Conservation (phyloP, 2,113 vertebrate species). For the Falcunculus frontatus region DNA sequence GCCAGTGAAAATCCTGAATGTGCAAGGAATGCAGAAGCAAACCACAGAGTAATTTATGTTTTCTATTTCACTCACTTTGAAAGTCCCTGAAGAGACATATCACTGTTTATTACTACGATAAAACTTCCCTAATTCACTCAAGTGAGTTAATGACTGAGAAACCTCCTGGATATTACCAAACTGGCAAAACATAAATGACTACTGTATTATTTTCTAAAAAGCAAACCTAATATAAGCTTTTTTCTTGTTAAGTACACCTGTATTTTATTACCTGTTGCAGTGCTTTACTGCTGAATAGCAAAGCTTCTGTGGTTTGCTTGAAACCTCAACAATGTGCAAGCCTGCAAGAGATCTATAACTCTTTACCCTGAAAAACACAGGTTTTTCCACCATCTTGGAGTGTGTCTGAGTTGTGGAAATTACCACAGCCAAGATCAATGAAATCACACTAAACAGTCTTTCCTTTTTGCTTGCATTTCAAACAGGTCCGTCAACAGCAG, state of each 20-base stretch:
- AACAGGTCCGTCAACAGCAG: not conserved
- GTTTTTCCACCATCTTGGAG: not conserved
- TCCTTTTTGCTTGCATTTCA: not conserved
- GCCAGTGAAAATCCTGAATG: not conserved
- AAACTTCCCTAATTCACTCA: slow-evolving; percentile 47
- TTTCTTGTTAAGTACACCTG: not conserved
- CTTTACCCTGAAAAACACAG: not conserved
- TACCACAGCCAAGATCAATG: not conserved
- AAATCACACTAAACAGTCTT: not conserved
- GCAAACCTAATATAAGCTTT: not conserved
- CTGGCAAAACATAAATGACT: not conserved
- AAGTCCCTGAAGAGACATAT: slow-evolving; percentile 35
- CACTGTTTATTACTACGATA: slow-evolving; percentile 39
- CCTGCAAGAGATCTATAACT: not conserved
- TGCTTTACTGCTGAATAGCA: not conserved
- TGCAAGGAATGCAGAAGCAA: slow-evolving; percentile 9
- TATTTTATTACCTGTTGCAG: not conserved
- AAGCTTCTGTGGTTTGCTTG: not conserved
- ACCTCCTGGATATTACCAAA: slow-evolving; percentile 7
- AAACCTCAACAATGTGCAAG: not conserved
- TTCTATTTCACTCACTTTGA: slow-evolving; percentile 7
- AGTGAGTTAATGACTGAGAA: slow-evolving; percentile 39
- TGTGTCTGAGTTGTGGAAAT: not conserved
- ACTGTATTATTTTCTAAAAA: not conserved
- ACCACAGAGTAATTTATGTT: not conserved